Evolutionary conservation across 2,113 vertebrate genomes (phyloP), one percentile per base, ranked within the genome.

Genomic region (Carassius auratus): DNA sequence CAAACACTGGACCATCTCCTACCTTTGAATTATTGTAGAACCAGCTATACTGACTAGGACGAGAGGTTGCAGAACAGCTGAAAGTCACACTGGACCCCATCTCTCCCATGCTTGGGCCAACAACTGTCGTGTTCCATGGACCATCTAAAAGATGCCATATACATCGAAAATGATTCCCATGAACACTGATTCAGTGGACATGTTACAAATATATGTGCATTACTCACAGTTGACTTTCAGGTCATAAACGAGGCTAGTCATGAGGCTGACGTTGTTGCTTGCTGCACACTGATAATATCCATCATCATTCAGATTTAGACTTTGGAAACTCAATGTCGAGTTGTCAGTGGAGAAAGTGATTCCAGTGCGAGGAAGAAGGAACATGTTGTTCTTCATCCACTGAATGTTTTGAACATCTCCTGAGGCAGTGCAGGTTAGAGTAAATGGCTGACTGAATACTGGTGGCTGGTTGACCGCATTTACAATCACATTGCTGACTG

Each of bases 201-300:
- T 33, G 21, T 38, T n/a, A 83, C n/a, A 48, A 59, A n/a, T 48
- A 69, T 50, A 5, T 82, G 12, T 76, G 50, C 68, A 36, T 8
- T 87, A 94, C 94, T 94, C 50, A 95, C 94, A 94, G 66, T 90
- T 91, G 55, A 94, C 89, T 13, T 74, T 1, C 2, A 95, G 87
- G 1, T 0, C 0, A 38, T 93, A 89, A 45, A 12, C 48, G 8
- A 5, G 12, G 59, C 88, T 90, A 76, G 69, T 89, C 76, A 74
- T 68, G n/a, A 80, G 75, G 61, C 87, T 89, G 55, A 86, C 55
- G 33, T 52, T 0, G 15, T 89, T 90, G 15, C 3, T 38, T 50
- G 89, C 90, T 19, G 38, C 48, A 86, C 90, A 91, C 26, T 89
- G 84, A 69, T 90, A 91, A 9, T 38, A 26, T 74, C 89, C 90